Percentiles rank a stretch among this genome's conserved stretches.
Evolutionary conservation across 53 echinoderm and acorn worm species (phyloP).

Genomic region (Apostichopus leukothele): DNA sequence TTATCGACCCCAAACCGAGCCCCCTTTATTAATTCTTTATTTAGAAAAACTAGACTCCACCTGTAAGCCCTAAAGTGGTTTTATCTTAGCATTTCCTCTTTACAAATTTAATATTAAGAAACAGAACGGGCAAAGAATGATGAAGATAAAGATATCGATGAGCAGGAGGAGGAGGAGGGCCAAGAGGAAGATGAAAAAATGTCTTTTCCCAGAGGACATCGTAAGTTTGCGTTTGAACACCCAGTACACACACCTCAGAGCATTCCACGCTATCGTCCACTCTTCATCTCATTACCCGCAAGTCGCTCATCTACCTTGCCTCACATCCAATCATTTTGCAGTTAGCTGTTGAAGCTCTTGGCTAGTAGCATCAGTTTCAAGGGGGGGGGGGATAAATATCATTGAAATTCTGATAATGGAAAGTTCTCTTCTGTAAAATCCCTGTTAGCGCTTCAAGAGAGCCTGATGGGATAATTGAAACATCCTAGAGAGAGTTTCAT

Average conservation of each 20-base stretch:
- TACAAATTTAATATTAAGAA: neutral
- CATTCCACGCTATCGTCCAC: neutral
- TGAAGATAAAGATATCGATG: conserved; percentile 6
- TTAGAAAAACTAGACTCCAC: too few species aligned
- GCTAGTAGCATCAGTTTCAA: too few species aligned
- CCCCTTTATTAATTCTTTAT: too few species aligned
- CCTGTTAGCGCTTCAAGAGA: too few species aligned
- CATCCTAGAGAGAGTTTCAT: too few species aligned
- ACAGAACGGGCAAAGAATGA: neutral
- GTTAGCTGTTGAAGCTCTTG: too few species aligned
- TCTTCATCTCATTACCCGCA: neutral
- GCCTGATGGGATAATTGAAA: too few species aligned
- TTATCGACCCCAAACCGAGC: too few species aligned
- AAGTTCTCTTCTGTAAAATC: too few species aligned
- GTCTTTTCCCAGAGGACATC: conserved; percentile 3
- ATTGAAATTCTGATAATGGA: too few species aligned
- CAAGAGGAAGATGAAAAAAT: conserved; percentile 51
- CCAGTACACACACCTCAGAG: neutral
- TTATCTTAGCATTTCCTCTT: neutral
- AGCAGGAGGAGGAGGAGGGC: neutral
- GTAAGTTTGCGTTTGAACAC: neutral
- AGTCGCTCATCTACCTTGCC: neutral
- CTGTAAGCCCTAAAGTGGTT: neutral
- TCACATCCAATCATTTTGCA: too few species aligned
- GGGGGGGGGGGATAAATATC: too few species aligned